Percentiles rank a stretch among this genome's conserved stretches.
phyloP scores from a whole-genome alignment of 37 sponge, comb jelly and placozoan species.

The Oopsacas minuta region DNA sequence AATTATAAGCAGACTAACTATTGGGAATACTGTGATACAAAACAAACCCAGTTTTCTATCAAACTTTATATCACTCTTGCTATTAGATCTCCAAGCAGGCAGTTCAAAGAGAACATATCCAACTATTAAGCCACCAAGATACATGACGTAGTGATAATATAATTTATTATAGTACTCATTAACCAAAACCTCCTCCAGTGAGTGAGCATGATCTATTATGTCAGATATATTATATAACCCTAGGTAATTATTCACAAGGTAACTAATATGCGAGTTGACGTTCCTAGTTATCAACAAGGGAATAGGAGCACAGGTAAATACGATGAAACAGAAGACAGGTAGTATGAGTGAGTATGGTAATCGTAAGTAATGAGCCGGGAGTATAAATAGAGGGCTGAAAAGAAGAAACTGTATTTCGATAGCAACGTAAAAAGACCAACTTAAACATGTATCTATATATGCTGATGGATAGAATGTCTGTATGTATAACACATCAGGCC shows the following conservation, averaged over 20 bases:
- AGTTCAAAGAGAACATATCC: constrained; percentile 49
- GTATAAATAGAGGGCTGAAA: constrained; percentile 53
- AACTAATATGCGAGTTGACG: not conserved
- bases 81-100: not conserved
- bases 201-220: not conserved
- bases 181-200: not conserved
- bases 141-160: constrained; percentile 49
- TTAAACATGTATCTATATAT: constrained; percentile 41
- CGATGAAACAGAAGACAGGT: constrained; percentile 26
- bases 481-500: constrained; percentile 75
- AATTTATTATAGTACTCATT: constrained; percentile 42
- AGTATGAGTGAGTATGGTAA: not conserved
- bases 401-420: constrained; percentile 83
- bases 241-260: constrained; percentile 22
- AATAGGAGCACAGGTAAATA: not conserved
- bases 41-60: not conserved
- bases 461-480: constrained; percentile 70
- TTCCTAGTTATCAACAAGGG: not conserved
- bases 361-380: constrained; percentile 34
- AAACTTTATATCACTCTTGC: not conserved
- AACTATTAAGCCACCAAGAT: constrained; percentile 58
- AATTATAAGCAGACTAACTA: not conserved
- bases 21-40: not conserved
- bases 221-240: not conserved
- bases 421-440: constrained; percentile 80